phyloP scores from a whole-genome alignment of 1,140 invertebrate genomes.

The Lepidostoma basale region DNA sequence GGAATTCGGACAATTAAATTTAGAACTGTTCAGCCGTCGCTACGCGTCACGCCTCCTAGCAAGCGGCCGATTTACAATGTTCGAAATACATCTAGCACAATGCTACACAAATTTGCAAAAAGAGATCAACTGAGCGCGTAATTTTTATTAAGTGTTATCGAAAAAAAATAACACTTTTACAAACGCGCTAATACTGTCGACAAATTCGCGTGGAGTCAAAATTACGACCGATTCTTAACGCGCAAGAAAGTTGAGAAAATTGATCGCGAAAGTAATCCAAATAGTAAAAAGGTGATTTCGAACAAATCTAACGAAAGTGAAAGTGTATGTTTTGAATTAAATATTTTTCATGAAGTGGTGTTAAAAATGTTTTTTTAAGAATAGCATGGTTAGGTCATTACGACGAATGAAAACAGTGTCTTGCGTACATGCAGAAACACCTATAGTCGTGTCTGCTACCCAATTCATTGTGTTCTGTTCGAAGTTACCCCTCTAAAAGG shows the following conservation, averaged over 20 bases:
- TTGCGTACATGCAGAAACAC: slow-evolving; percentile 4
- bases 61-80: slow-evolving; percentile 1
- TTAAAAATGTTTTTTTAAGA: neutral
- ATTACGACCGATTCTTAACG: neutral
- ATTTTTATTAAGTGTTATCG: neutral
- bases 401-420: slow-evolving; percentile 15
- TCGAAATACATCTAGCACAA: neutral
- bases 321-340: too few species aligned
- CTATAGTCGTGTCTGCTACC: slow-evolving; percentile 16
- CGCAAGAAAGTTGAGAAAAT: neutral
- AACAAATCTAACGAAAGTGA: too few species aligned
- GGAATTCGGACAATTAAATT: slow-evolving; percentile 13
- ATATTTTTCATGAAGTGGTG: neutral
- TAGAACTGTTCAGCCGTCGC: slow-evolving; percentile 9
- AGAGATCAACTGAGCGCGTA: neutral
- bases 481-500: neutral
- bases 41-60: slow-evolving; percentile 11
- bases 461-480: neutral
- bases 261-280: neutral
- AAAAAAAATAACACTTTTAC: neutral
- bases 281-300: neutral
- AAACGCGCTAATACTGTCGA: neutral
- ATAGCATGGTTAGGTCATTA: slow-evolving; percentile 8
- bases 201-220: neutral
- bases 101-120: neutral